A percentile compares a stretch with the other conserved stretches of the same genome.
phyloP scores from a whole-genome alignment of 1,140 invertebrate genomes.

The Hormaphis cornu region DNA sequence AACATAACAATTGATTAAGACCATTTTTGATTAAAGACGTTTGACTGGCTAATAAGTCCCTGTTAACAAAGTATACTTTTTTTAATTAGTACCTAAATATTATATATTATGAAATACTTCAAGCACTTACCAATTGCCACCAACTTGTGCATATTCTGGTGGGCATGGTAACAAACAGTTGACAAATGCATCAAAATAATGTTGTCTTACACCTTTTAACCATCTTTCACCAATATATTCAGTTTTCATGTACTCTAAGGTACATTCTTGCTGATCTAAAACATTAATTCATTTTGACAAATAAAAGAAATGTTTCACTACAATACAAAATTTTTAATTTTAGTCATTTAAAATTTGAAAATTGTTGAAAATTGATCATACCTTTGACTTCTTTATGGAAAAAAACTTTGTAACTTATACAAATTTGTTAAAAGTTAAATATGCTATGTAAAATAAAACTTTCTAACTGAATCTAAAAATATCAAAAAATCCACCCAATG shows the following conservation, averaged over 20 bases:
- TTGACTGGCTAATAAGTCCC: constrained; percentile 77
- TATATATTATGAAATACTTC: neutral
- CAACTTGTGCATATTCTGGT: constrained; percentile 80
- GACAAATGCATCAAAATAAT: constrained; percentile 58
- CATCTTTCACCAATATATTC: constrained; percentile 84
- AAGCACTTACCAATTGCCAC: constrained; percentile 74
- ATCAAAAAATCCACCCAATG: no score
- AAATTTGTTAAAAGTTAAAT: no score
- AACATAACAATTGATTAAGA: constrained; percentile 78
- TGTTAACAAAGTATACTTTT: constrained; percentile 40
- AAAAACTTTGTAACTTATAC: no score
- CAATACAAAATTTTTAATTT: no score
- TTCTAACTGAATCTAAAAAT: no score
- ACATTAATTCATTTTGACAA: constrained; percentile 33
- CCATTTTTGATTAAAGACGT: constrained; percentile 94
- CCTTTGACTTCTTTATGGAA: neutral
- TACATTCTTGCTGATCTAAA: constrained; percentile 69
- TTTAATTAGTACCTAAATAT: neutral
- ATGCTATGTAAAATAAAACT: no score
- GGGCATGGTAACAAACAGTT: constrained; percentile 78
- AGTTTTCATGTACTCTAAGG: constrained; percentile 82
- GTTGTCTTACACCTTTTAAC: constrained; percentile 44
- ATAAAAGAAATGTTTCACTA: no score
- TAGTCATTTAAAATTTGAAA: neutral
- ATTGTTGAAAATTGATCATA: no score